phyloP scores from a whole-genome alignment of 1,140 invertebrate species.

The Sycophaga agraensis region DNA sequence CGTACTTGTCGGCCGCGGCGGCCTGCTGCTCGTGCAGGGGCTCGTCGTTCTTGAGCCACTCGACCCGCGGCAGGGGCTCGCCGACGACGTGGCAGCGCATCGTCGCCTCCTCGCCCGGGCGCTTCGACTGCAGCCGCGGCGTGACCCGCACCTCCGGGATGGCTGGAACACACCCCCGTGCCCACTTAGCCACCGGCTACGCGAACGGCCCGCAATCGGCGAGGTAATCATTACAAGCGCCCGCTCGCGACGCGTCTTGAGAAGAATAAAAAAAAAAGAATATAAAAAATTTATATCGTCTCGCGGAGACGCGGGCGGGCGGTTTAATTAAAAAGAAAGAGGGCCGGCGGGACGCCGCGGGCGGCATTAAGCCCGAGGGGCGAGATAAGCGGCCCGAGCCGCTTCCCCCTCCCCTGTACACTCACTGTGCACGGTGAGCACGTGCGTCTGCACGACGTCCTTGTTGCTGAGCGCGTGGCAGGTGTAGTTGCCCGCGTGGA shows the following conservation, averaged over 20 bases:
- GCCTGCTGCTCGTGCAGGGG: conserved; percentile 54
- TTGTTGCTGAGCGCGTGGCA: conserved; percentile 76
- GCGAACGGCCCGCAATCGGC: no score
- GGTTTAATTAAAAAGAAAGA: no score
- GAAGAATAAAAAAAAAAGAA: no score
- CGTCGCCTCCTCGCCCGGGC: conserved; percentile 66
- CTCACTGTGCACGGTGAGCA: conserved; percentile 77
- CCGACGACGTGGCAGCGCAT: conserved; percentile 74
- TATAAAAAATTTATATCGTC: no score
- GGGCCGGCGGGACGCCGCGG: no score
- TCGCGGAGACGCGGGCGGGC: no score
- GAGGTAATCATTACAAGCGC: no score
- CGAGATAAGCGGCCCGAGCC: no score
- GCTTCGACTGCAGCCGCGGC: conserved; percentile 67
- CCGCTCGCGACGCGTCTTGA: no score
- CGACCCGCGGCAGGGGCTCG: conserved; percentile 68
- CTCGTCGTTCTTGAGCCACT: conserved; percentile 76
- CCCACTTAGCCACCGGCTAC: no score
- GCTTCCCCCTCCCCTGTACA: conserved; percentile 38
- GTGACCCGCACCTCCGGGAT: conserved; percentile 70
- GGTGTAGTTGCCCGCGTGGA: conserved; percentile 80
- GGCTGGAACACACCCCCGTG: no score
- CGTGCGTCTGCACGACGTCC: conserved; percentile 75
- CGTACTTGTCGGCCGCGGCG: conserved; percentile 68
- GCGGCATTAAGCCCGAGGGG: no score